phyloP scores from a whole-genome alignment of 1,140 invertebrate genomes.

The Drosophila melanogaster region DNA sequence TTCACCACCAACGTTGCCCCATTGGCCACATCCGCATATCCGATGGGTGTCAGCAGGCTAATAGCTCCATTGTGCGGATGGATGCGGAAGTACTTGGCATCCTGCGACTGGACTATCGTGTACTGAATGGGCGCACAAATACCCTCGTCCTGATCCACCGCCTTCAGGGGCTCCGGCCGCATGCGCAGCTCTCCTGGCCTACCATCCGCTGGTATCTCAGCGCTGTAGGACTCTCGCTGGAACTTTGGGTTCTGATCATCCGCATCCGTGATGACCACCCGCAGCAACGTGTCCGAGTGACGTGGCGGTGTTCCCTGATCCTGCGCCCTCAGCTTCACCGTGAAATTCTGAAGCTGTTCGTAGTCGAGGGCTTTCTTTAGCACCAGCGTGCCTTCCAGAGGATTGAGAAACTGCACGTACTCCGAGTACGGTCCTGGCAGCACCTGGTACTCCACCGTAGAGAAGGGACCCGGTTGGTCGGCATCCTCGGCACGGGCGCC shows the following conservation, averaged over 20 bases:
- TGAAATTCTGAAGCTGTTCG: constrained; percentile 92
- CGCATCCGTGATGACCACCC: constrained; percentile 93
- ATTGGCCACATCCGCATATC: constrained; percentile 87
- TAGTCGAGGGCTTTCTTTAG: constrained; percentile 93
- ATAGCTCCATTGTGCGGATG: constrained; percentile 88
- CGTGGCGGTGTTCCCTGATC: constrained; percentile 93
- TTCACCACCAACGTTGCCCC: constrained; percentile 90
- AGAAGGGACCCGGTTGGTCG: constrained; percentile 95
- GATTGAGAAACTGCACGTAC: constrained; percentile 92
- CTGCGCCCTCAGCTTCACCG: constrained; percentile 91
- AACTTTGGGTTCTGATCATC: constrained; percentile 97
- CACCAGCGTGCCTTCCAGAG: constrained; percentile 93
- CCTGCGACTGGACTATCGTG: constrained; percentile 85
- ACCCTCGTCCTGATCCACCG: constrained; percentile 90
- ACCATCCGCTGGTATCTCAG: constrained; percentile 87
- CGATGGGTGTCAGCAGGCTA: constrained; percentile 86
- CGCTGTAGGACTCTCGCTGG: constrained; percentile 90
- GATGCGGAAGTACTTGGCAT: constrained; percentile 84
- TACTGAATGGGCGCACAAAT: constrained; percentile 90
- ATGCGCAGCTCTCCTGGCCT: constrained; percentile 85
- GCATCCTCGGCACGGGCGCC: constrained; percentile 92
- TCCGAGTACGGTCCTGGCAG: constrained; percentile 92
- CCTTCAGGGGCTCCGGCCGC: constrained; percentile 87
- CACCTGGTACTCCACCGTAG: constrained; percentile 94
- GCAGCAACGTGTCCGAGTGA: constrained; percentile 90